phyloP scores from a whole-genome alignment of 1,140 invertebrate genomes.

The Rhizoglyphus robini region DNA sequence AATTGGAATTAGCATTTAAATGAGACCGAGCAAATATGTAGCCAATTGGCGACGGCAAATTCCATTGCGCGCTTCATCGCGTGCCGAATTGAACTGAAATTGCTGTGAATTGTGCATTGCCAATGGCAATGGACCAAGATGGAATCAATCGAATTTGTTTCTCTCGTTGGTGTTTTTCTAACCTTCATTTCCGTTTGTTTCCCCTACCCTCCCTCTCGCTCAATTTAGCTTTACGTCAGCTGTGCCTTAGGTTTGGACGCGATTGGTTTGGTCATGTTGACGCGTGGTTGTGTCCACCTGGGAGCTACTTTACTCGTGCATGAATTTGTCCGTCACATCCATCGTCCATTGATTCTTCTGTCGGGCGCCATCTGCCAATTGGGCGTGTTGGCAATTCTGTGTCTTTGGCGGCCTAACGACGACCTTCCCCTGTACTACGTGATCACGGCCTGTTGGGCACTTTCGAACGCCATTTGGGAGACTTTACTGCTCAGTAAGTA shows the following conservation, averaged over 20 bases:
- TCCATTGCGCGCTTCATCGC: no score
- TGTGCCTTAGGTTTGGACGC: constrained; percentile 34
- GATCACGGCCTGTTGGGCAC: constrained; percentile 34
- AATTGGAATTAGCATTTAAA: no score
- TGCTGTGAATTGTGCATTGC: no score
- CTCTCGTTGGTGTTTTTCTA: background rate
- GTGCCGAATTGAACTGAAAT: no score
- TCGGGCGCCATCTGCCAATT: constrained; percentile 33
- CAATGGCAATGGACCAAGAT: no score
- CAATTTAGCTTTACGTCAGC: constrained; percentile 35
- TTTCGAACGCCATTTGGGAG: constrained; percentile 38
- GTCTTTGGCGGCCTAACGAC: constrained; percentile 34
- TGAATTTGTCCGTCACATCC: constrained; percentile 34
- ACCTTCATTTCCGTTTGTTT: constrained; percentile 13
- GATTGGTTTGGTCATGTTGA: constrained; percentile 35
- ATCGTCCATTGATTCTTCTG: constrained; percentile 33
- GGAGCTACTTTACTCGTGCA: constrained; percentile 32
- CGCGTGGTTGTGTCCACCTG: constrained; percentile 33
- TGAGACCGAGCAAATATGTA: no score
- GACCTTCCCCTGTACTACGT: constrained; percentile 38
- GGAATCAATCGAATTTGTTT: background rate
- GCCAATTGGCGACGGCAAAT: no score
- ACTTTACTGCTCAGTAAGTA: constrained; percentile 37
- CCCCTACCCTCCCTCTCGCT: constrained; percentile 11
- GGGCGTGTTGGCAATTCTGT: constrained; percentile 34